Evolutionary conservation across 64 coral and sea anemone species (phyloP).

Genomic region (Exaiptasia diaphana): DNA sequence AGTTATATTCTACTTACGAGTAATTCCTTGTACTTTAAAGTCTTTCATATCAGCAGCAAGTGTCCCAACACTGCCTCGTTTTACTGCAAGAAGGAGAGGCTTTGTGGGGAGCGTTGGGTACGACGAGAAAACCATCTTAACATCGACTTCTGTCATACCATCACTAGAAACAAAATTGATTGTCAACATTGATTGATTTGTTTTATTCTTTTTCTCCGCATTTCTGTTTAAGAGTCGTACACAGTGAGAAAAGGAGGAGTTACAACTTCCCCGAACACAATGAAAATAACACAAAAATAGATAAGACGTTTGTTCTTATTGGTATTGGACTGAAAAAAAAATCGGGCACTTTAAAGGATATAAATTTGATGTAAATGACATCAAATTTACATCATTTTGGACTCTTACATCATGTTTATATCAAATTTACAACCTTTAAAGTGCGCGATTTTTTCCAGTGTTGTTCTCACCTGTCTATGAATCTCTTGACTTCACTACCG

Average conservation of each 20-base stretch:
- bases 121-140: constrained; percentile 63
- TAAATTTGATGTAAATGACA: no score
- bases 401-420: no score
- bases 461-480: constrained; percentile 57
- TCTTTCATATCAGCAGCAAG: constrained; percentile 57
- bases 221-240: background rate
- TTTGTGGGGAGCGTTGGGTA: constrained; percentile 57
- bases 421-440: no score
- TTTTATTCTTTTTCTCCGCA: background rate
- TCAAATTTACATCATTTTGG: no score
- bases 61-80: constrained; percentile 50
- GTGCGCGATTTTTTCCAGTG: no score
- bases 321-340: no score
- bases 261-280: no score
- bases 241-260: background rate
- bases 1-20: constrained; percentile 57
- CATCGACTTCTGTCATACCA: constrained; percentile 56
- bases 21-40: constrained; percentile 62
- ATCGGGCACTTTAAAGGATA: no score
- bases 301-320: no score
- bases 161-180: constrained; percentile 33
- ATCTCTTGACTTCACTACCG: constrained; percentile 37
- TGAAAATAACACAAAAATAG: no score
- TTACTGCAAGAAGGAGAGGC: constrained; percentile 58
- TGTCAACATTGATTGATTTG: background rate